Evolutionary conservation across 2,888 invertebrate genomes (phyloP).

Genomic region (Gibbula magus): DNA sequence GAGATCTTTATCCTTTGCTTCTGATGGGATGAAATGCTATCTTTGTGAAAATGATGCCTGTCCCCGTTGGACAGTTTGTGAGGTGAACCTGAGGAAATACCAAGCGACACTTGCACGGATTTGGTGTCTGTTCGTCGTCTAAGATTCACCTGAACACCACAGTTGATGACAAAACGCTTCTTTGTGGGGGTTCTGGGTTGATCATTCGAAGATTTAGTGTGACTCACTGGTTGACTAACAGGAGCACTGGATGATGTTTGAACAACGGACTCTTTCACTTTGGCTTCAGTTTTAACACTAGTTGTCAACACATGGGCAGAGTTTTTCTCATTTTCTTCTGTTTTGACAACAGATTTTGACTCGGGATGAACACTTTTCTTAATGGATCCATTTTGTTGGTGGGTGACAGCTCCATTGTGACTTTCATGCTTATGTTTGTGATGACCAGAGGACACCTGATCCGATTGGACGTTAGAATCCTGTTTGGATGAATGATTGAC

Average conservation of each 20-base stretch:
- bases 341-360: no score
- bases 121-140: constrained; percentile 57
- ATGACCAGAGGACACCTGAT: constrained; percentile 16
- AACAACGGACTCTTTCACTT: not conserved
- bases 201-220: not conserved
- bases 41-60: constrained; percentile 1
- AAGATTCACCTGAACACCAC: constrained; percentile 65
- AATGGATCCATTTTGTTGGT: not conserved
- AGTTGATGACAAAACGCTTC: constrained; percentile 53
- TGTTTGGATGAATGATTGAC: constrained; percentile 25
- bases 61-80: not conserved
- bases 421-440: constrained; percentile 46
- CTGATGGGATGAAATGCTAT: not conserved
- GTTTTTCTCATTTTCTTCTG: no score
- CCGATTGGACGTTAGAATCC: not conserved
- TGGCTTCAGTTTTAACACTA: not conserved
- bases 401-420: not conserved
- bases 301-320: not conserved
- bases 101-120: constrained; percentile 50
- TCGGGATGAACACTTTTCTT: not conserved
- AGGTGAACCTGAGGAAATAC: not conserved
- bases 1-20: constrained; percentile 7
- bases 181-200: constrained; percentile 34
- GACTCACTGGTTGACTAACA: not conserved
- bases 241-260: not conserved